Evolutionary conservation across 2,797 vertebrate genomes (phyloP).

Genomic region (Pygocentrus nattereri): DNA sequence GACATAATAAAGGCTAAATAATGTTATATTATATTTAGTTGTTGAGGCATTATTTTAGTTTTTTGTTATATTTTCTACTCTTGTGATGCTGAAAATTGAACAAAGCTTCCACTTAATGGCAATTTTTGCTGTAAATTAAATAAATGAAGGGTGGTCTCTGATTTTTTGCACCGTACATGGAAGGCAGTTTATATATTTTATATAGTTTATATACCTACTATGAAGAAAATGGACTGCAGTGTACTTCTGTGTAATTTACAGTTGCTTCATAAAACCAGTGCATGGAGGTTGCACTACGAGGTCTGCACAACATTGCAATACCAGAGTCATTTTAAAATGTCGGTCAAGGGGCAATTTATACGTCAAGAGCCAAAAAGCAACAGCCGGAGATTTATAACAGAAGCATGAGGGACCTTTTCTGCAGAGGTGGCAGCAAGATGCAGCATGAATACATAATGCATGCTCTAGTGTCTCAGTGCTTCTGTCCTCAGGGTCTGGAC

Average conservation of each 20-base stretch:
- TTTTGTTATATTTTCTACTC: too few relatives aligned
- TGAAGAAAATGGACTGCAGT: slow-evolving; percentile 41
- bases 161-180: slow-evolving; percentile 12
- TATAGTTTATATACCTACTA: neutral
- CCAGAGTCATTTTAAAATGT: slow-evolving; percentile 50
- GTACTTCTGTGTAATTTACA: slow-evolving; percentile 43
- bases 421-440: slow-evolving; percentile 50
- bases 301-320: slow-evolving; percentile 47
- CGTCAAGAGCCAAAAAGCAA: slow-evolving; percentile 55
- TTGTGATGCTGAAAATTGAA: too few relatives aligned
- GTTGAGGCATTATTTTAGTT: too few relatives aligned
- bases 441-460: slow-evolving; percentile 62
- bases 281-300: slow-evolving; percentile 37
- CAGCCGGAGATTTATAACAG: slow-evolving; percentile 61
- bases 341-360: slow-evolving; percentile 59
- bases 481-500: slow-evolving; percentile 39
- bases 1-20: too few relatives aligned
- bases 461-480: slow-evolving; percentile 36
- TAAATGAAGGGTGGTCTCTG: too few relatives aligned
- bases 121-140: too few relatives aligned
- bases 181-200: slow-evolving; percentile 55
- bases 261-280: slow-evolving; percentile 47
- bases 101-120: too few relatives aligned
- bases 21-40: too few relatives aligned
- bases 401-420: slow-evolving; percentile 55